Percentiles rank a stretch among this genome's conserved stretches.
Evolutionary conservation across 2,888 invertebrate genomes (phyloP).

Genomic region (Spisula subtruncata): DNA sequence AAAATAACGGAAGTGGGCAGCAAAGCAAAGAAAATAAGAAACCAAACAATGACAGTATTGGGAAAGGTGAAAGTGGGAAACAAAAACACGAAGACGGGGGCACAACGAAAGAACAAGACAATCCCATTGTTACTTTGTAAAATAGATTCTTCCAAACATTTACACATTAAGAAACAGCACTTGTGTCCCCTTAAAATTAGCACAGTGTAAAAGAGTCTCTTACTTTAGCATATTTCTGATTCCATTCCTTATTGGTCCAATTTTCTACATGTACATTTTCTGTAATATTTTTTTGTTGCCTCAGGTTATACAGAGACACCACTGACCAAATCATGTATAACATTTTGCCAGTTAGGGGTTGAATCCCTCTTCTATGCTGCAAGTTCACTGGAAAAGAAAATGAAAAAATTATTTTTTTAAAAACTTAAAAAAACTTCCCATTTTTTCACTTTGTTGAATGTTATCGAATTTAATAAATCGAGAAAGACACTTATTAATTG

Average conservation of each 20-base stretch:
- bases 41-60: slow-evolving; percentile 36
- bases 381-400: no score
- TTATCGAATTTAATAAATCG: no score
- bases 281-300: not conserved
- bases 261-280: not conserved
- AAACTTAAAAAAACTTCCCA: no score
- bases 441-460: no score
- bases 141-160: slow-evolving; percentile 16
- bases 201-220: not conserved
- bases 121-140: slow-evolving; percentile 69
- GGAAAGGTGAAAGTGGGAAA: slow-evolving; percentile 11
- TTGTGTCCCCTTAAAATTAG: slow-evolving; percentile 41
- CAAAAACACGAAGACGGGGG: slow-evolving; percentile 51
- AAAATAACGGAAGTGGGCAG: slow-evolving; percentile 33
- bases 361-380: not conserved
- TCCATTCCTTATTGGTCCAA: not conserved
- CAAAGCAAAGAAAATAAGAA: slow-evolving; percentile 9
- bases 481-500: no score
- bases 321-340: not conserved
- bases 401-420: no score
- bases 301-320: not conserved
- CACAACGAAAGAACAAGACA: slow-evolving; percentile 57
- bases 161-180: not conserved
- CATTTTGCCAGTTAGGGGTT: not conserved
- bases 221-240: not conserved